Evolutionary conservation across 2,888 invertebrate species (phyloP).

Genomic region (Abrostola triplasia): DNA sequence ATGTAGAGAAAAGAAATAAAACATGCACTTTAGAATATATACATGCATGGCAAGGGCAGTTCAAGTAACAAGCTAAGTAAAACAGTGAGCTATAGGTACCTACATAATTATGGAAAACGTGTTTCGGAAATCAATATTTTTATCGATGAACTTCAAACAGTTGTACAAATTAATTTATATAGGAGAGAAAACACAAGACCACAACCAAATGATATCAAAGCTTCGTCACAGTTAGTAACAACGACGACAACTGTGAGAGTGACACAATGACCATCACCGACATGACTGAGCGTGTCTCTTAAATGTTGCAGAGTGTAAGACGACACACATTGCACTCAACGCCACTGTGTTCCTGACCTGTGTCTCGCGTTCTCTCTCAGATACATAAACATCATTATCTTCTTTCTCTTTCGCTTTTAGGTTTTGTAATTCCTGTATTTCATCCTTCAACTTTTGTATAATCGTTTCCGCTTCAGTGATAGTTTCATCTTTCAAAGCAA

Average conservation of each 20-base stretch:
- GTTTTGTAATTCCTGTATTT: constrained; percentile 66
- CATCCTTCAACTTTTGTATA: constrained; percentile 61
- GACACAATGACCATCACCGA: constrained; percentile 46
- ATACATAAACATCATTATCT: constrained; percentile 60
- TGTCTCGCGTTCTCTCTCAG: constrained; percentile 70
- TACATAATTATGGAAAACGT: background rate
- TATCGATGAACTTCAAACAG: background rate
- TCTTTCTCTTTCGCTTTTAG: constrained; percentile 70
- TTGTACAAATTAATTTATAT: background rate
- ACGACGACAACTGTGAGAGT: constrained; percentile 7
- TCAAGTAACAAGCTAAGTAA: constrained; percentile 28
- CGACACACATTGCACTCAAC: constrained; percentile 53
- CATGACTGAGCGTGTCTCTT: constrained; percentile 36
- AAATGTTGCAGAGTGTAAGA: constrained; percentile 39
- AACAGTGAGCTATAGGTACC: constrained; percentile 26
- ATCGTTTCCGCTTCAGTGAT: constrained; percentile 60
- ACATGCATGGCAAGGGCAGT: constrained; percentile 40
- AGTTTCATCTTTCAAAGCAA: constrained; percentile 62
- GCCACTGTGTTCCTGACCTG: constrained; percentile 76
- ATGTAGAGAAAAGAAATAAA: constrained; percentile 73
- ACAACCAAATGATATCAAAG: constrained; percentile 28
- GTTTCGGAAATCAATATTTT: background rate
- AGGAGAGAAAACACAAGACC: constrained; percentile 17
- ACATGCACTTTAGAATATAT: constrained; percentile 80
- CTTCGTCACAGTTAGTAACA: constrained; percentile 10